Conservation (phyloP, 92 coral and sea anemone species). For the Hydrozoanthus gracilis region DNA sequence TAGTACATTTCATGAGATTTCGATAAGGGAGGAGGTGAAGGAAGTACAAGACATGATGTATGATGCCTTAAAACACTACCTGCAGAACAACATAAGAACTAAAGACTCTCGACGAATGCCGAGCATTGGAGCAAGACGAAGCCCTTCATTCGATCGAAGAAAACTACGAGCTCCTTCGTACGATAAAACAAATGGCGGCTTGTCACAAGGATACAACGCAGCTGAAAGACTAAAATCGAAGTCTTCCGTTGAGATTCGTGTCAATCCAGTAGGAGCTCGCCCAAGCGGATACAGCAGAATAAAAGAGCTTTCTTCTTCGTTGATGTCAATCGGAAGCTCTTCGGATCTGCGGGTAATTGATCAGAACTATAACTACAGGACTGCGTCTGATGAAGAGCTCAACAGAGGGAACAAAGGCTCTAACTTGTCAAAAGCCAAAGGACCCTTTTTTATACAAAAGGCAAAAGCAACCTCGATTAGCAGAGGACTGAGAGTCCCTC, state of each 20-base stretch:
- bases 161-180: conserved; percentile 28
- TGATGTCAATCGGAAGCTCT: conserved; percentile 38
- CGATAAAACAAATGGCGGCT: conserved; percentile 9
- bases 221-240: conserved; percentile 13
- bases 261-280: not conserved
- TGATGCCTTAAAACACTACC: conserved; percentile 55
- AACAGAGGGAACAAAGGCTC: not conserved
- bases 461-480: conserved; percentile 52
- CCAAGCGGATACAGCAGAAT: conserved; percentile 36
- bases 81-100: conserved; percentile 36
- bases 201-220: not conserved
- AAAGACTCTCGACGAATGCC: conserved; percentile 62
- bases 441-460: conserved; percentile 60
- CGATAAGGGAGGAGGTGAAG: conserved; percentile 66
- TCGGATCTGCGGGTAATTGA: conserved; percentile 31
- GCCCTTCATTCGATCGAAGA: conserved; percentile 55
- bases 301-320: conserved; percentile 43
- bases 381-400: conserved; percentile 33
- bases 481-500: conserved; percentile 37
- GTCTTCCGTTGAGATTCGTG: conserved; percentile 23
- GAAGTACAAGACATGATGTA: conserved; percentile 65
- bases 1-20: conserved; percentile 69
- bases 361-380: conserved; percentile 24
- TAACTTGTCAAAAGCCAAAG: conserved; percentile 50
- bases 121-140: conserved; percentile 45